Percentiles rank a stretch among this genome's conserved stretches.
phyloP scores from a whole-genome alignment of 2,797 vertebrate genomes.

The Sciurus vulgaris region DNA sequence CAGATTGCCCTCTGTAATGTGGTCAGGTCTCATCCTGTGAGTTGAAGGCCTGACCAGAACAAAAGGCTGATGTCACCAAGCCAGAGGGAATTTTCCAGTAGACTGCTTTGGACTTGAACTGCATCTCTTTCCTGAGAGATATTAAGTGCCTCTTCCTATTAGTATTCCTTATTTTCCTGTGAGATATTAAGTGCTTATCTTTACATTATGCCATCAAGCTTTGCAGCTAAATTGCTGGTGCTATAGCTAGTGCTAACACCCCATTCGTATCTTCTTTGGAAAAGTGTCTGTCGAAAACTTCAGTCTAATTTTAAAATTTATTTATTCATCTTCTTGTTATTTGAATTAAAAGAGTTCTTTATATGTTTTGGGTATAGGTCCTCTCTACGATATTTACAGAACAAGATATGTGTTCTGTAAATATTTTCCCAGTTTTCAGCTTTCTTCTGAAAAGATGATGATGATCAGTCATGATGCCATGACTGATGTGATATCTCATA shows the following conservation, averaged over 20 bases:
- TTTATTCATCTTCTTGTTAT: background rate
- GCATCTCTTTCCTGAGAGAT: background rate
- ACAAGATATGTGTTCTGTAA: background rate
- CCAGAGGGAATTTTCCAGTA: background rate
- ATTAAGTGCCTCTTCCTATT: background rate
- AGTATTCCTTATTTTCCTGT: background rate
- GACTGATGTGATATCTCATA: background rate
- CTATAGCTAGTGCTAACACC: background rate
- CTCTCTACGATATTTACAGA: background rate
- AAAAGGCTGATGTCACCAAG: background rate
- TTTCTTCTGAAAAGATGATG: too few species aligned
- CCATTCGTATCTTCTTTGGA: background rate
- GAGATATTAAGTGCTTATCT: background rate
- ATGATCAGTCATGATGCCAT: too few species aligned
- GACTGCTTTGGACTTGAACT: background rate
- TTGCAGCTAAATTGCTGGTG: background rate
- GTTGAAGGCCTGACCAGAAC: background rate
- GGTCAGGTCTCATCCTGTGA: background rate
- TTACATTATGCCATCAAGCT: background rate
- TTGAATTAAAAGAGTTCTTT: background rate
- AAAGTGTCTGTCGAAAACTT: conserved; percentile 5
- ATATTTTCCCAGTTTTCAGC: background rate
- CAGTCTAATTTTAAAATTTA: background rate
- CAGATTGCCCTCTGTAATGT: background rate
- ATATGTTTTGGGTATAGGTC: background rate